Evolutionary conservation across 2,888 invertebrate genomes (phyloP).

Genomic region (Hirtodrosophila histrioides): DNA sequence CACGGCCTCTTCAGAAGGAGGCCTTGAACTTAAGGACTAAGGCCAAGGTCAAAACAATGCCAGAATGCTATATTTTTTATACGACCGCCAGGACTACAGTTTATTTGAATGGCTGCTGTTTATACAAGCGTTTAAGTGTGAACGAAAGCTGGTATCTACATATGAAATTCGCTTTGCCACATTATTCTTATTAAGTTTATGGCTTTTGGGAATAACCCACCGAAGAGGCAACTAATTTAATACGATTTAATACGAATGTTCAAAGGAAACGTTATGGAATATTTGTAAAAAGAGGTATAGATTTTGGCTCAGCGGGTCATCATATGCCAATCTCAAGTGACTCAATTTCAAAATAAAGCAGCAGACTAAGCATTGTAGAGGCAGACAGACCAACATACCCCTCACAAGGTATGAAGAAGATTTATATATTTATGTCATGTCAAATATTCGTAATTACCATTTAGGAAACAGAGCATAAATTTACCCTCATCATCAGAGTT

Average conservation of each 20-base stretch:
- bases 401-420: too few species aligned
- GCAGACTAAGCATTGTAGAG: too few species aligned
- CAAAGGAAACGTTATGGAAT: neutral
- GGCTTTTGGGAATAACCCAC: neutral
- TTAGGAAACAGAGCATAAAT: too few species aligned
- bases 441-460: too few species aligned
- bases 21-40: constrained; percentile 54
- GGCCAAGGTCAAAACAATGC: constrained; percentile 24
- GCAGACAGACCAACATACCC: too few species aligned
- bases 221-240: constrained; percentile 21
- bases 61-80: constrained; percentile 19
- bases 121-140: neutral
- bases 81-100: constrained; percentile 22
- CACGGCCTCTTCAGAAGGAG: constrained; percentile 3
- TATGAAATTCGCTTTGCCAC: neutral
- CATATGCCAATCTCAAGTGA: too few species aligned
- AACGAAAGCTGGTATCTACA: neutral
- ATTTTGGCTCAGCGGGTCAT: neutral
- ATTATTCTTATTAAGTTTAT: neutral
- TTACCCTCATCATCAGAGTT: too few species aligned
- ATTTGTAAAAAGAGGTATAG: neutral
- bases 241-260: constrained; percentile 8
- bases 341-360: too few species aligned
- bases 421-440: too few species aligned
- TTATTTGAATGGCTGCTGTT: constrained; percentile 15